Percentiles rank a stretch among this genome's conserved stretches.
These are phyloP conservation scores for Xiphophorus maculatus DNA, from an alignment of 2,113 vertebrate species.

Conservation along the genomic window DNA sequence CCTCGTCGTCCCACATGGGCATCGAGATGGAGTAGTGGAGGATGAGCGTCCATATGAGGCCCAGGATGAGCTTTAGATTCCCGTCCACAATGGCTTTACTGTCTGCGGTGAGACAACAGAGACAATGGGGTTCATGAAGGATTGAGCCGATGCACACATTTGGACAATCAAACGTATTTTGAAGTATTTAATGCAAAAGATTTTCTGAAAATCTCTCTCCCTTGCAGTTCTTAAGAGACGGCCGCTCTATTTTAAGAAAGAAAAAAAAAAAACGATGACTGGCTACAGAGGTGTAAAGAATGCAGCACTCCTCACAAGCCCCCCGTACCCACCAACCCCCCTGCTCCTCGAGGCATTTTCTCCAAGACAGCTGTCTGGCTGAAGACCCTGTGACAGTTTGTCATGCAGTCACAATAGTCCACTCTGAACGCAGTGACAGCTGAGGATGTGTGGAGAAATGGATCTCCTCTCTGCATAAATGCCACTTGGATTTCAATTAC, in stretches of 20 bases:
- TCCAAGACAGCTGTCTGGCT: conserved; percentile 71
- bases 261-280: conserved; percentile 60
- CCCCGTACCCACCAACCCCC: conserved; percentile 13
- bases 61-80: conserved; percentile 95
- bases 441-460: conserved; percentile 70
- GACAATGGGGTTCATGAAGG: conserved; percentile 32
- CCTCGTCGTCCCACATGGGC: conserved; percentile 98
- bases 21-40: conserved; percentile 98
- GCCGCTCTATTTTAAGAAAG: conserved; percentile 46
- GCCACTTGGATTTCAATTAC: conserved; percentile 72
- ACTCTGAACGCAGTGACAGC: conserved; percentile 71
- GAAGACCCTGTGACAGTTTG: conserved; percentile 70
- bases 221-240: conserved; percentile 33
- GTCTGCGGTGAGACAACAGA: conserved; percentile 77
- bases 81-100: conserved; percentile 97
- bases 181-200: neutral
- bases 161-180: neutral
- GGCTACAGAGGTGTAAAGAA: conserved; percentile 71
- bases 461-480: conserved; percentile 65
- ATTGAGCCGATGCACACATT: conserved; percentile 18
- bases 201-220: conserved; percentile 15
- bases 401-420: conserved; percentile 72
- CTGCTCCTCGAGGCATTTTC: conserved; percentile 46
- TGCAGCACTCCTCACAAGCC: conserved; percentile 52
- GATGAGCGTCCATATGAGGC: conserved; percentile 95